Percentiles rank a stretch among this genome's conserved stretches.
phyloP scores from a whole-genome alignment of 1,140 invertebrate species.

The Drosophila pectinifera region DNA sequence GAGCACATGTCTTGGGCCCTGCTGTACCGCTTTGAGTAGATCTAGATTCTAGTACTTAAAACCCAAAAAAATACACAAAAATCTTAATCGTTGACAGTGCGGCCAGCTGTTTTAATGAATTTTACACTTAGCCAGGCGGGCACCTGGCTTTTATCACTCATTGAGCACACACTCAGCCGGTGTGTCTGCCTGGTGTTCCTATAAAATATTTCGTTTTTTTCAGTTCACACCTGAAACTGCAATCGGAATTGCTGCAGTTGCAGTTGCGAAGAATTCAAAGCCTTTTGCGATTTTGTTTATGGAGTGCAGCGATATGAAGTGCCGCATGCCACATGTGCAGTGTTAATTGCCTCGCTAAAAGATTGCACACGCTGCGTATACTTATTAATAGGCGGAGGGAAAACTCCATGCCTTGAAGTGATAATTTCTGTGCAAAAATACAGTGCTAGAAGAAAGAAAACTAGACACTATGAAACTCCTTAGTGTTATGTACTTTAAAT shows the following conservation, averaged over 20 bases:
- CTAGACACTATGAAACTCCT: neutral
- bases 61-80: slow-evolving; percentile 6
- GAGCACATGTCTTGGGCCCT: slow-evolving; percentile 31
- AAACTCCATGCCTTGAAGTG: neutral
- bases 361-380: slow-evolving; percentile 59
- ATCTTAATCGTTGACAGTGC: slow-evolving; percentile 40
- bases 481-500: neutral
- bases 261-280: slow-evolving; percentile 17
- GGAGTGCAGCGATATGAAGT: slow-evolving; percentile 32
- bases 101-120: slow-evolving; percentile 28
- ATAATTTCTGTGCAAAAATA: neutral
- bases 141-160: slow-evolving; percentile 56
- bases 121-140: slow-evolving; percentile 37
- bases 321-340: slow-evolving; percentile 28
- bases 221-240: slow-evolving; percentile 59
- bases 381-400: slow-evolving; percentile 34
- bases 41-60: slow-evolving; percentile 10
- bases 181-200: slow-evolving; percentile 12
- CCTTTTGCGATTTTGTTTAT: slow-evolving; percentile 55
- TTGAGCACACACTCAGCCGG: neutral
- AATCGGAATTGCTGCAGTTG: slow-evolving; percentile 40
- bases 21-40: slow-evolving; percentile 22
- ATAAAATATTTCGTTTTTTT: slow-evolving; percentile 38
- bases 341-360: slow-evolving; percentile 48
- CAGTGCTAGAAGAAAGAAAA: no score